phyloP scores from a whole-genome alignment of 2,888 invertebrate species.

The Sinhomidia bicolor region DNA sequence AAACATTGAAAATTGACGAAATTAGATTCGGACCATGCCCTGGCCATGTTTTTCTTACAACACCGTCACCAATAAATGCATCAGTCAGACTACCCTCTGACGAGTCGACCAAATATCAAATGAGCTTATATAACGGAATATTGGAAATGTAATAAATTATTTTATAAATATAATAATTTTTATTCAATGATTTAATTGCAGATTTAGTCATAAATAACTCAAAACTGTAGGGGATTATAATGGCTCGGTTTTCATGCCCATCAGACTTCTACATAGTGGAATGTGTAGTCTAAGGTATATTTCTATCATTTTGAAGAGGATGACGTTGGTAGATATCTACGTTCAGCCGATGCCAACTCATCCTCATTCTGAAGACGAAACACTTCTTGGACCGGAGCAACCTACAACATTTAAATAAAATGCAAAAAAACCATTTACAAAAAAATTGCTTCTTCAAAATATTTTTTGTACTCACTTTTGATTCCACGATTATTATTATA shows the following conservation, averaged over 20 bases:
- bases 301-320: not conserved
- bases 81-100: not conserved
- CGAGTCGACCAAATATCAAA: not conserved
- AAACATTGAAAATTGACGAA: not conserved
- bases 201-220: not conserved
- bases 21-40: slow-evolving; percentile 9
- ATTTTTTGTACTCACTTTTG: not conserved
- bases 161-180: not conserved
- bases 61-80: not conserved
- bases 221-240: not conserved
- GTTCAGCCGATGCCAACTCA: slow-evolving; percentile 82
- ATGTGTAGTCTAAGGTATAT: not conserved
- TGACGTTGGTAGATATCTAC: slow-evolving; percentile 82
- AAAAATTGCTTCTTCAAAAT: too few relatives aligned
- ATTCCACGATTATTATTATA: too few relatives aligned
- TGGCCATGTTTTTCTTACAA: not conserved
- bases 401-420: slow-evolving; percentile 79
- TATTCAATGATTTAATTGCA: not conserved
- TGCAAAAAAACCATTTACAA: too few relatives aligned
- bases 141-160: not conserved
- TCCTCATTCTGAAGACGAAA: slow-evolving; percentile 82
- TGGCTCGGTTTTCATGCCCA: not conserved
- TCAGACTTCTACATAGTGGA: not conserved
- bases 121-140: not conserved
- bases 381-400: slow-evolving; percentile 82